These are phyloP conservation scores for Craseonycteris thonglongyai DNA, from an alignment of 2,113 vertebrate species.

Conservation along the genomic window DNA sequence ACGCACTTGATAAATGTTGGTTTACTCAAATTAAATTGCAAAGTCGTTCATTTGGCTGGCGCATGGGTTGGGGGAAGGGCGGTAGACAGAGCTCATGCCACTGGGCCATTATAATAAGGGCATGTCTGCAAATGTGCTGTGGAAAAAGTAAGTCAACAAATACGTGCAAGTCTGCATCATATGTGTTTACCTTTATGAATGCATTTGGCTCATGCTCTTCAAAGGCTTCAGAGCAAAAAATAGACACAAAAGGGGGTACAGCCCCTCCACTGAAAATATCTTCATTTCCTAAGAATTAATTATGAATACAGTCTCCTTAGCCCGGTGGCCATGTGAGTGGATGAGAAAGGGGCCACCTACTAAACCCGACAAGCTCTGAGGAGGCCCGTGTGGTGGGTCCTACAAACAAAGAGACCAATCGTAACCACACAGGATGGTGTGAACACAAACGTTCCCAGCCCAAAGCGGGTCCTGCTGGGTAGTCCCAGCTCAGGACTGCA, in stretches of 20 bases:
- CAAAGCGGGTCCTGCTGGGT: no score
- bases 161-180: not conserved
- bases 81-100: not conserved
- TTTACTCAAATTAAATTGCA: slow-evolving; percentile 36
- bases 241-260: not conserved
- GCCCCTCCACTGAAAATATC: not conserved
- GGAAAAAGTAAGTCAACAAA: not conserved
- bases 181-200: no score
- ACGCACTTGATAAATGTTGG: not conserved
- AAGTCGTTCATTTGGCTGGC: slow-evolving; percentile 8
- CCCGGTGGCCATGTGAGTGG: not conserved
- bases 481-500: not conserved
- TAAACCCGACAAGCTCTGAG: not conserved
- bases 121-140: not conserved
- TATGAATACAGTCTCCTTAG: not conserved
- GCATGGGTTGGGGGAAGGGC: not conserved
- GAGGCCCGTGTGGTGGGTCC: not conserved
- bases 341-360: not conserved
- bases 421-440: not conserved
- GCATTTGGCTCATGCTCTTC: not conserved
- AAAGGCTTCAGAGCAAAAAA: not conserved
- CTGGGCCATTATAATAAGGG: not conserved
- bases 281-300: slow-evolving; percentile 12
- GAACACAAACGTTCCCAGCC: not conserved
- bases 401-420: not conserved